A percentile compares a stretch with the other conserved stretches of the same genome.
Conservation (phyloP, 1,140 invertebrate genomes). For the Phocides pigmalion region DNA sequence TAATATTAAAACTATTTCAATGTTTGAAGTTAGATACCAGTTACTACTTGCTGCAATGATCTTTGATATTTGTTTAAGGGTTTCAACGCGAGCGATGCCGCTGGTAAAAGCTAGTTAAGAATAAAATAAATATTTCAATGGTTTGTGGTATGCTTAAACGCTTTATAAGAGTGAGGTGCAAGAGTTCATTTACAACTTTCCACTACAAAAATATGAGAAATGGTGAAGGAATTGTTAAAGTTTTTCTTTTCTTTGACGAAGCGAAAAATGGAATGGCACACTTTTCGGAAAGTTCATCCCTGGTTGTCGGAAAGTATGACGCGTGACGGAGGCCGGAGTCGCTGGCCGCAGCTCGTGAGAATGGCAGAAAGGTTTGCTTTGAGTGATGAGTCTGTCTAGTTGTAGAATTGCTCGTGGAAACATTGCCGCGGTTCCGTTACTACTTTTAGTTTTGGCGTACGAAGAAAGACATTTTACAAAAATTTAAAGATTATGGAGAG, state of each 20-base stretch:
- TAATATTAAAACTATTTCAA: too few species aligned
- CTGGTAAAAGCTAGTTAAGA: too few species aligned
- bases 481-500: too few species aligned
- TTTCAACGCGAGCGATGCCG: too few species aligned
- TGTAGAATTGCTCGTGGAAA: not conserved
- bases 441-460: not conserved
- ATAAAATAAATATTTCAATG: too few species aligned
- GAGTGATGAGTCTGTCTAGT: slow-evolving; percentile 15
- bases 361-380: not conserved
- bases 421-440: not conserved
- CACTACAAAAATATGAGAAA: not conserved
- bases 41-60: too few species aligned
- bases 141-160: too few species aligned
- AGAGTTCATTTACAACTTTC: not conserved
- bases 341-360: not conserved
- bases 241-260: not conserved
- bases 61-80: too few species aligned
- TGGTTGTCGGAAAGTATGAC: not conserved
- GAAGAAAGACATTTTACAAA: too few species aligned
- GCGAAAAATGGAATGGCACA: not conserved
- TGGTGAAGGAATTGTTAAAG: not conserved
- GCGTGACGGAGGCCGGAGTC: not conserved
- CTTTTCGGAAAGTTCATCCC: not conserved
- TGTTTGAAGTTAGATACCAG: too few species aligned
- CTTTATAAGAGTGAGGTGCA: too few species aligned